Evolutionary conservation across 2,797 vertebrate species (phyloP).

Genomic region (Falco naumanni): DNA sequence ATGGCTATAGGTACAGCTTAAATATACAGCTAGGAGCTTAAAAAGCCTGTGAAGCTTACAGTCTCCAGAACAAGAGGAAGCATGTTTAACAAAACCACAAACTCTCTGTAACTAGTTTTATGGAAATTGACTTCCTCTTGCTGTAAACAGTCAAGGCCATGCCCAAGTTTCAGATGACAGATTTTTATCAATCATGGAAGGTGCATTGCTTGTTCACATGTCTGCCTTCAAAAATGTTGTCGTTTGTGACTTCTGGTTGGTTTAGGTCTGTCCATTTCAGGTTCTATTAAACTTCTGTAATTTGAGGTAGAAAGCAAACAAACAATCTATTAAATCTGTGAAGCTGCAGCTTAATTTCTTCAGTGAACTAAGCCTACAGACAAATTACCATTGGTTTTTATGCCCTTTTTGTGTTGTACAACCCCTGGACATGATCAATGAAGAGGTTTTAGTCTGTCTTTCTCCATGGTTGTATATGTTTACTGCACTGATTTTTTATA

Average conservation of each 20-base stretch:
- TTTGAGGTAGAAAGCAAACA: background rate
- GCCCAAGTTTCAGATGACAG: background rate
- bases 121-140: background rate
- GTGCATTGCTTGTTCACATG: background rate
- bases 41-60: background rate
- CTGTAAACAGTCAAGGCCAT: background rate
- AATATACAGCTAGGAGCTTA: background rate
- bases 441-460: background rate
- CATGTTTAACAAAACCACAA: fast-evolving
- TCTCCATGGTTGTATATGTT: too few species aligned
- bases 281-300: background rate
- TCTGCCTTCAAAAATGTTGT: background rate
- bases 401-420: background rate
- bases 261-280: background rate
- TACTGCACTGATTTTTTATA: background rate
- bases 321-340: background rate
- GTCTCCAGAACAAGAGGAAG: background rate
- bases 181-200: background rate
- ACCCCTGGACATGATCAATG: background rate
- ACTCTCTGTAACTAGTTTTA: background rate
- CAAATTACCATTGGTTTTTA: too few species aligned
- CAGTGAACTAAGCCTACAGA: background rate
- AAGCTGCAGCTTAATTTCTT: background rate
- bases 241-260: background rate
- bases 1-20: background rate